Conservation (phyloP, 1,140 invertebrate species). For the Calliphora vicina region DNA sequence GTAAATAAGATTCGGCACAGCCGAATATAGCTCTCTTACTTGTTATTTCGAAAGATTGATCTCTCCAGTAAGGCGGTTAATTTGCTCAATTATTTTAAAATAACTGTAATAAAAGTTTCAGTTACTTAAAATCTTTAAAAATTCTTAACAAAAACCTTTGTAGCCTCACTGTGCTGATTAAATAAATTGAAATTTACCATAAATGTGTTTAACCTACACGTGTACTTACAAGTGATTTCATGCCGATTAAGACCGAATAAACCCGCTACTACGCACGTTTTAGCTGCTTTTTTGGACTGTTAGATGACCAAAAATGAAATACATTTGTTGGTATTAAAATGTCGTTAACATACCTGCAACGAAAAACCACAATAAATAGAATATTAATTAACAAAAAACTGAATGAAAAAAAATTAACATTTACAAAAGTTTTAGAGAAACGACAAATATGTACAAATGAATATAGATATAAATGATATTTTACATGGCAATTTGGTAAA, state of each 20-base stretch:
- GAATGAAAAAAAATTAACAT: not conserved
- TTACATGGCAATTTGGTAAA: not conserved
- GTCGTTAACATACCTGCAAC: slow-evolving; percentile 15
- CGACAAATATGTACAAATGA: not conserved
- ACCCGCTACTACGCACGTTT: not conserved
- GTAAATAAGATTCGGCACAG: too few relatives aligned
- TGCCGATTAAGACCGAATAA: not conserved
- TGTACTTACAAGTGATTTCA: slow-evolving; percentile 28
- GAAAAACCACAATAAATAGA: not conserved
- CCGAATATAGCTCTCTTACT: too few relatives aligned
- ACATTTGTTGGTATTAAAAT: not conserved
- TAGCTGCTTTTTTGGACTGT: not conserved
- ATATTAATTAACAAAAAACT: not conserved
- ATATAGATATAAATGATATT: not conserved
- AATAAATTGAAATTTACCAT: not conserved
- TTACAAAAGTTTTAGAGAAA: not conserved
- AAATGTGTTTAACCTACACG: slow-evolving; percentile 16
- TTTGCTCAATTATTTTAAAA: too few relatives aligned
- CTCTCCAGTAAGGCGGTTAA: too few relatives aligned
- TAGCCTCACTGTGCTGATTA: not conserved
- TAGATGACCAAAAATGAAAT: not conserved
- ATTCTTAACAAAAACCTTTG: too few relatives aligned
- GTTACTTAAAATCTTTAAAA: too few relatives aligned
- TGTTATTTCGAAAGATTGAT: too few relatives aligned
- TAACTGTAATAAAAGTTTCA: too few relatives aligned